These are phyloP conservation scores for Uropetala carovei DNA, from an alignment of 2,888 invertebrate genomes.

Conservation along the genomic window DNA sequence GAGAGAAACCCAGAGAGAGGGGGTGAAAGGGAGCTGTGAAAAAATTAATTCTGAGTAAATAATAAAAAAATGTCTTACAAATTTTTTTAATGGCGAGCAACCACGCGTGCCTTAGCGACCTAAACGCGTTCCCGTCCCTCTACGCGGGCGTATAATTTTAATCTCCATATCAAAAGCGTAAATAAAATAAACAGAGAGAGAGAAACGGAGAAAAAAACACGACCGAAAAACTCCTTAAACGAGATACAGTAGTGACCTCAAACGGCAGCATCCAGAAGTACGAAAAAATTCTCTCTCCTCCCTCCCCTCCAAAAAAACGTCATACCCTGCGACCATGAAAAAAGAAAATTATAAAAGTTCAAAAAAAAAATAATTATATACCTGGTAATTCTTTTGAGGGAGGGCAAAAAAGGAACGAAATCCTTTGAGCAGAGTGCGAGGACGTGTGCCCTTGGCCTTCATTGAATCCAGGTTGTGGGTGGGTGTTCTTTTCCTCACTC, in stretches of 20 bases:
- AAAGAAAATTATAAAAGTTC: background rate
- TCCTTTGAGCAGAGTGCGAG: background rate
- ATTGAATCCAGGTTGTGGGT: background rate
- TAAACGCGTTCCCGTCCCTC: background rate
- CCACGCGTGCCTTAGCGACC: background rate
- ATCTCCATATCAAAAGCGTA: background rate
- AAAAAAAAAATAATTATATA: background rate
- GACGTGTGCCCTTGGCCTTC: background rate
- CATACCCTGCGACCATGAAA: too few species aligned
- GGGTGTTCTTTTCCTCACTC: background rate
- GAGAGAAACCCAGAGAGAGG: background rate
- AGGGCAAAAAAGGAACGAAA: background rate
- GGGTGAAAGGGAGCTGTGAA: background rate
- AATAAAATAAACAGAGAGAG: background rate
- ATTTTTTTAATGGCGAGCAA: background rate
- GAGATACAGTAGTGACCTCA: slow-evolving; percentile 8
- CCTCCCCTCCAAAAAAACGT: too few species aligned
- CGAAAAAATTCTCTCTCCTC: background rate
- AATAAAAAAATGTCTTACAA: background rate
- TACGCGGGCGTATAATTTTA: background rate
- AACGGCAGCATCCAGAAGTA: background rate
- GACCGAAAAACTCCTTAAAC: background rate
- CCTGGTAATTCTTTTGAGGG: background rate
- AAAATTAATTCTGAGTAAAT: background rate
- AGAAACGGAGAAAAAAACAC: background rate